Base-by-base conservation (phyloP, 2,113 vertebrate genomes). In the Guaruba guarouba region DNA sequence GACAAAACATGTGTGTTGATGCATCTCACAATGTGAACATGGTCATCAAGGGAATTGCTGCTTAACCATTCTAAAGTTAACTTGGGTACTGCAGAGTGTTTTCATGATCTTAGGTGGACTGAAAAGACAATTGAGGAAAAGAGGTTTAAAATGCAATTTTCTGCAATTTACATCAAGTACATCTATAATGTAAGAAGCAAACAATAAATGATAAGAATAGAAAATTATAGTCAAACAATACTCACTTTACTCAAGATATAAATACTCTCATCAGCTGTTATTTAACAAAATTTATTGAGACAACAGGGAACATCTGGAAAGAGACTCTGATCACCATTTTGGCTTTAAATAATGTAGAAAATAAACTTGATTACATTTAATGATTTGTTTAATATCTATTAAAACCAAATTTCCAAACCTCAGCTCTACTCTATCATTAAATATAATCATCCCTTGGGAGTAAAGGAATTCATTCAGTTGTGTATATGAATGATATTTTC, bases 1-100 rank as follows among this genome's bases (percentile, higher is more conserved):
- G 95, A 90, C 52, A 95, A 96, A 97, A 91, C 90, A 93, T 51
- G 55, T 97, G 94, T 89, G 82, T 68, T 25, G 64, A 73, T 51
- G 81, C 37, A 51, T 92, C 97, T 84, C 73, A 79, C 86, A 71
- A 23, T 57, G n/a, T 12, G 76, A 94, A 86, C 85, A 16, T 1
- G 3, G n/a, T 24, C 86, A 96, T 78, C 91, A 31, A 46, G 73
- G 96, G 96, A 95, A 62, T 70, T 89, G 68, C 57, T 90, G 73
- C 88, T 92, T 89, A 86, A 81, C 69, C 82, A 33, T 81, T 91
- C 92, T 49, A 4, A 17, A 48, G 91, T 89, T 90, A 78, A 75
- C 57, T 24, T 55, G 41, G 48, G 35, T 33, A 59, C 35, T 92
- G 43, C 16, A 73, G 51, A 52, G 79, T 67, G 51, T 80, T 86